Conservation (phyloP, 1,140 invertebrate genomes). For the Euborellia annulipes region DNA sequence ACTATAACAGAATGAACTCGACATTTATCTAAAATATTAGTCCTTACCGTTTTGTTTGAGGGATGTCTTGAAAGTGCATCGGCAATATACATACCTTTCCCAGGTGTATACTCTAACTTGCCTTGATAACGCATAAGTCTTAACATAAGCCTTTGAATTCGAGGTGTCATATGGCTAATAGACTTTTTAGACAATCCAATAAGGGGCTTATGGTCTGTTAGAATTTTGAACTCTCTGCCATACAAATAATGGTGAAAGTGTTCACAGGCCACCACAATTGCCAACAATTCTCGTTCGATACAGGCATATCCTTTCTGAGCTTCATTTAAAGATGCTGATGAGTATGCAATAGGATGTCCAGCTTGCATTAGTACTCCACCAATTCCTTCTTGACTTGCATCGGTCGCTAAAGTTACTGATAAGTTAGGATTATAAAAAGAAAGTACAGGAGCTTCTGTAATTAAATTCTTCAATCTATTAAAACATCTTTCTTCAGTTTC, state of each 20-base stretch:
- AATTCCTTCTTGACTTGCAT: slow-evolving; percentile 11
- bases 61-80: slow-evolving; percentile 1
- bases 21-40: background rate
- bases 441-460: slow-evolving; percentile 18
- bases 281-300: slow-evolving; percentile 34
- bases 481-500: slow-evolving; percentile 15
- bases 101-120: slow-evolving; percentile 13
- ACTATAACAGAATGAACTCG: background rate
- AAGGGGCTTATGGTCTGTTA: slow-evolving; percentile 31
- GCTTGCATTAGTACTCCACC: slow-evolving; percentile 17
- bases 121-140: slow-evolving; percentile 25
- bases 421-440: slow-evolving; percentile 16
- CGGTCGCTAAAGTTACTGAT: slow-evolving; percentile 6
- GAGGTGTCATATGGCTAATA: slow-evolving; percentile 21
- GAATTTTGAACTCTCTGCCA: slow-evolving; percentile 25
- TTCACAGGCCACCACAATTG: slow-evolving; percentile 28
- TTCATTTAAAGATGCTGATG: slow-evolving; percentile 12
- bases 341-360: slow-evolving; percentile 23
- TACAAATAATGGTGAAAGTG: slow-evolving; percentile 27
- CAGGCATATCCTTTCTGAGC: slow-evolving; percentile 22
- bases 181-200: slow-evolving; percentile 25
- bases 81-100: background rate
- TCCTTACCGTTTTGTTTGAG: background rate
- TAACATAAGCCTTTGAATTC: slow-evolving; percentile 29
- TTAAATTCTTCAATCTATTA: slow-evolving; percentile 16